Evolutionary conservation across 2,888 invertebrate species (phyloP), one percentile per base, ranked within the genome.

Genomic region (Clepsis dumicolana): DNA sequence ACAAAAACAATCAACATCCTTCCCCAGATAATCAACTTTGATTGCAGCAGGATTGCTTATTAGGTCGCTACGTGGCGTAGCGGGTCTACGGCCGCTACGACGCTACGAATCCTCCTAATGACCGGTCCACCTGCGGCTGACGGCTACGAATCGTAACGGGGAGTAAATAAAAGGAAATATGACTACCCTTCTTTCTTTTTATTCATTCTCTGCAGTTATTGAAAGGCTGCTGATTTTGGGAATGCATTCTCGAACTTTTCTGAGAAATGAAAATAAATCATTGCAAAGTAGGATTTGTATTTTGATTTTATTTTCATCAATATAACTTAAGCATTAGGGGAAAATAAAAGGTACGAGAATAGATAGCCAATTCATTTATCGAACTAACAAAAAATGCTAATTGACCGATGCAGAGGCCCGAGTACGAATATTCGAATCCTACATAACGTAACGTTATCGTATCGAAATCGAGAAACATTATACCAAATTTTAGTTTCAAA

Each of bases 101-200:
- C 56, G 56, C 63, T 77, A 76, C 80, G 79, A 80, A 75, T 75
- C 78, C 74, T 77, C 76, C 82, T 87, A 89, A 89, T 88, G 87
- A 87, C 83, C 84, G 73, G 77, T 76, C 77, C 87, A 85, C 81
- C 87, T 89, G 88, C 84, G 82, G 74, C 79, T 88, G 90, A 88
- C 88, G 82, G 83, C 80, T 84, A 80, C 79, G 79, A 84, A 77
- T 78, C 78, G 80, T 76, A 77, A 85, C 83, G 82, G 78, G 78
- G 80, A 80, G 79, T 80, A 74, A 68, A 84, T 83, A 82, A 83
- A 85, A 82, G 80, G 79, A 82, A 83, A 81, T 80, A 76, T 72
- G 77, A 83, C 77, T 80, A 56, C 21, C 25, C 78, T 81, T 73
- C 50, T 35, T 68, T 67, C 7, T 32, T 69, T 60, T 24, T 48